These are phyloP conservation scores for Forbesichthys agassizii DNA, from an alignment of 2,113 vertebrate species.

Conservation along the genomic window DNA sequence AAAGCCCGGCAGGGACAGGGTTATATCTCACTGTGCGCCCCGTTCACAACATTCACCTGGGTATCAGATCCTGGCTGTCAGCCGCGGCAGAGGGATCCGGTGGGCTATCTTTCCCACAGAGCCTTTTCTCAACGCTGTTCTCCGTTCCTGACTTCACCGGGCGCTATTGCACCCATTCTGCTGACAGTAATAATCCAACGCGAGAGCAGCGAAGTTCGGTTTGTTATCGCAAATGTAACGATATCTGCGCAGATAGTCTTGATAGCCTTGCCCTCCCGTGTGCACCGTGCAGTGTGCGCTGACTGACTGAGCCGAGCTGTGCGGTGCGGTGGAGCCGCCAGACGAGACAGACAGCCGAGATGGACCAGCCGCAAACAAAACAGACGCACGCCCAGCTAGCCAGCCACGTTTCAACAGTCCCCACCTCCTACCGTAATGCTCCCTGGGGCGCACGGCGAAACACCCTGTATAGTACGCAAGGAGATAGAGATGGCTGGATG, in stretches of 20 bases:
- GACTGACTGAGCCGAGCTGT: background rate
- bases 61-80: slow-evolving; percentile 4
- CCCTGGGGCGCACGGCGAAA: background rate
- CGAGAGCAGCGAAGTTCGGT: background rate
- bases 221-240: background rate
- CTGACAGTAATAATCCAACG: slow-evolving; percentile 45
- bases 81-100: slow-evolving; percentile 28
- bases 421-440: slow-evolving; percentile 62
- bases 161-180: background rate
- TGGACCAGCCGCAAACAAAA: slow-evolving; percentile 38
- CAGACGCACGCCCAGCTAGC: slow-evolving; percentile 52
- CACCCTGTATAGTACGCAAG: background rate
- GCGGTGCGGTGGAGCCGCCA: slow-evolving; percentile 14
- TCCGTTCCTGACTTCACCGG: slow-evolving; percentile 19
- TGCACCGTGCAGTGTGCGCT: background rate
- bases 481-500: background rate
- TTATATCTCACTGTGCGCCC: too few species aligned
- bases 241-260: background rate
- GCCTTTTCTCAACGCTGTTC: background rate
- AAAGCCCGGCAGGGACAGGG: too few species aligned
- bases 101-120: background rate
- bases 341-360: slow-evolving; percentile 7
- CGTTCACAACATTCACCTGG: slow-evolving; percentile 38
- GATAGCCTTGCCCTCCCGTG: too few species aligned
- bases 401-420: slow-evolving; percentile 53